These are phyloP conservation scores for Platalea minor DNA, from an alignment of 2,797 vertebrate genomes.

Conservation along the genomic window DNA sequence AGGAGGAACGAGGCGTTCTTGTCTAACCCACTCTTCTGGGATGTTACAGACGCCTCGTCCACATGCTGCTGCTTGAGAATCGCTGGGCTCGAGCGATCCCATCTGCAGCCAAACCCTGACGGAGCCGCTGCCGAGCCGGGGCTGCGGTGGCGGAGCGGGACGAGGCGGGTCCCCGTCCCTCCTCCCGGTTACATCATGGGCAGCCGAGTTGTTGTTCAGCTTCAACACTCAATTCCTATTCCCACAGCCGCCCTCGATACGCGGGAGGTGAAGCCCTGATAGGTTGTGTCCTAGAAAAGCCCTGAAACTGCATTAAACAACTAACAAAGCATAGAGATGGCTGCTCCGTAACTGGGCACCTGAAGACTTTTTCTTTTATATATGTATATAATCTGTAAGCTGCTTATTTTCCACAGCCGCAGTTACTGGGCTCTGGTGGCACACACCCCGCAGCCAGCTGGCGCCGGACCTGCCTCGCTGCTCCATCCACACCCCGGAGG, in stretches of 20 bases:
- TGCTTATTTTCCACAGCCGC: neutral
- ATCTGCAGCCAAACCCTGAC: neutral
- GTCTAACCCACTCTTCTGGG: neutral
- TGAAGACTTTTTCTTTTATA: no score
- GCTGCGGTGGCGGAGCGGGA: neutral
- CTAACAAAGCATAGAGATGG: accelerated
- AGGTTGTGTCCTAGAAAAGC: neutral
- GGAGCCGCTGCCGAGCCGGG: neutral
- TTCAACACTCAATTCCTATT: accelerated
- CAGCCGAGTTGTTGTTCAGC: neutral
- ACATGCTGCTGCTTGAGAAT: neutral
- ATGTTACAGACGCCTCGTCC: accelerated
- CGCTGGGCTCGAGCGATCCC: neutral
- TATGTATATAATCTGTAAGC: neutral
- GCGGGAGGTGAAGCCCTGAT: accelerated
- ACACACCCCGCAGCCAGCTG: neutral
- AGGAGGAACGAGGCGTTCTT: neutral
- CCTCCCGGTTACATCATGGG: conserved; percentile 13
- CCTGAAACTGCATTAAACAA: neutral
- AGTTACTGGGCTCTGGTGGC: neutral
- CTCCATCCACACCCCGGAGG: conserved; percentile 1
- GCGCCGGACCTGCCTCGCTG: neutral
- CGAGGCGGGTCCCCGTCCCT: neutral
- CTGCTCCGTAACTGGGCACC: accelerated
- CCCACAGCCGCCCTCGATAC: accelerated